These are phyloP conservation scores for Drosophila vallismaia DNA, from an alignment of 2,888 invertebrate genomes.

Conservation along the genomic window DNA sequence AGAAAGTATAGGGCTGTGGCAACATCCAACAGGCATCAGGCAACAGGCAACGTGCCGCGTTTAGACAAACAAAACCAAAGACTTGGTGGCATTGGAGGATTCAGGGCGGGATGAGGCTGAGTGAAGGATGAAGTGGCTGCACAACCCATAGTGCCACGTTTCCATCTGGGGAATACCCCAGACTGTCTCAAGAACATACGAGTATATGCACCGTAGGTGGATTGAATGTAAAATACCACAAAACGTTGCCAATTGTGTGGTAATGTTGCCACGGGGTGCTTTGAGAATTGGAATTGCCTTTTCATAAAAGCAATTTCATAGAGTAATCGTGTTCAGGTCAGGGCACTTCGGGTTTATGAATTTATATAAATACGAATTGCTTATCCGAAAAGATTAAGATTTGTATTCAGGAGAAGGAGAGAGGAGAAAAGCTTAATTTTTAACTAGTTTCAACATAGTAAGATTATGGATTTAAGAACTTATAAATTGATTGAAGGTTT, in stretches of 20 bases:
- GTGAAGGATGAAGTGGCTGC: conserved; percentile 13
- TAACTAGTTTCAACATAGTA: no score
- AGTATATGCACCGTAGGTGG: conserved; percentile 19
- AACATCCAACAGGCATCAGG: background rate
- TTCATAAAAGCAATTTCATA: conserved; percentile 28
- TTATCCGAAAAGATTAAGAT: background rate
- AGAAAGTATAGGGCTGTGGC: background rate
- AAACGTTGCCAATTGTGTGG: conserved; percentile 38
- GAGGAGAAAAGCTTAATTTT: background rate
- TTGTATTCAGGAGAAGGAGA: background rate
- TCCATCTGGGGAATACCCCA: conserved; percentile 29
- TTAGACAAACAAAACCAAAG: conserved; percentile 49
- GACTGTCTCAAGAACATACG: conserved; percentile 20
- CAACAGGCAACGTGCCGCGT: conserved; percentile 41
- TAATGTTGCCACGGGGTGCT: conserved; percentile 22
- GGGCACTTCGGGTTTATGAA: background rate
- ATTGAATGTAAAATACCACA: conserved; percentile 40
- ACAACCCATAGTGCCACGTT: conserved; percentile 1
- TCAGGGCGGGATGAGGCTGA: conserved; percentile 7
- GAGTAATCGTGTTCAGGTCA: conserved; percentile 23
- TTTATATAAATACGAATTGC: background rate
- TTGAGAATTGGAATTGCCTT: conserved; percentile 38
- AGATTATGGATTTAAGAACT: no score
- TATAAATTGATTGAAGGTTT: no score
- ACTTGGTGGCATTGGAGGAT: conserved; percentile 3